phyloP scores from a whole-genome alignment of 2,888 invertebrate genomes.

The Drosophila tanythrix region DNA sequence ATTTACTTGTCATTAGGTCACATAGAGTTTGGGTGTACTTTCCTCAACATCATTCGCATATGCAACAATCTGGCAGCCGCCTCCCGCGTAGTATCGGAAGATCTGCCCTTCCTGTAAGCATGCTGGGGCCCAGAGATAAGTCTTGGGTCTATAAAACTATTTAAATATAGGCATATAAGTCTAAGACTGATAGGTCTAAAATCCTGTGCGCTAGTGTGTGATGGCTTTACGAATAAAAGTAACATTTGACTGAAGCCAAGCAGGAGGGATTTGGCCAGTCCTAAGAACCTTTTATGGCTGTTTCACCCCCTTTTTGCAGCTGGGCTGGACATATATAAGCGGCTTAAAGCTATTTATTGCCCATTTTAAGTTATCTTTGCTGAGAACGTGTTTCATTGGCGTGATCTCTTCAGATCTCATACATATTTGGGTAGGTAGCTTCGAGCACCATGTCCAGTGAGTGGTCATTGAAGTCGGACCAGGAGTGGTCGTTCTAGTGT shows the following conservation, averaged over 20 bases:
- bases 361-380: neutral
- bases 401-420: neutral
- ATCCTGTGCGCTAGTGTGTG: neutral
- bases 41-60: no score
- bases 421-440: neutral
- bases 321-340: no score
- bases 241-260: neutral
- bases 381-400: neutral
- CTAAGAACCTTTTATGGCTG: neutral
- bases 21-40: no score
- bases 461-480: accelerated
- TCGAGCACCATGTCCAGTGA: neutral
- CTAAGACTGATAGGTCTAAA: no score
- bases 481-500: neutral
- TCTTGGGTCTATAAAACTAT: no score
- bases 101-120: neutral
- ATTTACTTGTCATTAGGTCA: no score
- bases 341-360: neutral
- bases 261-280: neutral
- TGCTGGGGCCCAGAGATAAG: neutral
- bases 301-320: no score
- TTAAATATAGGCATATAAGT: no score
- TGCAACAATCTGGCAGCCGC: no score
- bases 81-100: neutral
- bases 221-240: neutral